Evolutionary conservation across 2,113 vertebrate species (phyloP), one percentile per base, ranked within the genome.

Genomic region (Puma concolor): DNA sequence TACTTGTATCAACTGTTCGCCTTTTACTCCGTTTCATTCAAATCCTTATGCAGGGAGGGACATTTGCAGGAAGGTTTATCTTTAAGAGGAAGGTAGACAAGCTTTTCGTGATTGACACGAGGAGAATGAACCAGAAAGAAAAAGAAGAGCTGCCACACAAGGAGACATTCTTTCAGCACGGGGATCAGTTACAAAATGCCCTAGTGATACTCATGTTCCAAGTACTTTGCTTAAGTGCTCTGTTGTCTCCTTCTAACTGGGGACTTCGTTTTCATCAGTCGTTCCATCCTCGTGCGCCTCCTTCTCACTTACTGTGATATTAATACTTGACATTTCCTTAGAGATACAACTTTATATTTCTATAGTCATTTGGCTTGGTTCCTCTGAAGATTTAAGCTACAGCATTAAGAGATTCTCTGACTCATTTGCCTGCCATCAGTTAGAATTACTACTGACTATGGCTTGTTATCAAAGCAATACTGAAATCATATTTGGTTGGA

Each of bases 381-480:
- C 98, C 95, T 98, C 96, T 91, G 96, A 98, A 98, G 97, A 97
- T 97, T 96, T 33, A 95, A 96, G 97, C 93, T 83, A 87, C 21
- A 50, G 85, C 94, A 97, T 92, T 96, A 97, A 96, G 80, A 98
- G 97, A 97, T 21, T 63, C 54, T 98, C 80, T 96, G 96, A 97
- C 15, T 66, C 57, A 98, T 85, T 95, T 98, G 97, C 82, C 67
- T 96, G 95, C 88, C 19, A n/a, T 97, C 1, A 98, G 97, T 97
- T 94, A 97, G 94, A 98, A 98, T 88, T 98, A 98, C 89, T 97
- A 54, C 81, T 92, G 97, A 60, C 92, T 97, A 94, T 4, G 94
- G 95, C 80, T 96, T 98, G 98, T 98, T 98, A 98, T 91, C 97
- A 85, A 96, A 83, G 93, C 88, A 38, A 81, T 98, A 98, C 64